Base-by-base conservation (phyloP, 2,888 invertebrate genomes). In the Agrotis puta region DNA sequence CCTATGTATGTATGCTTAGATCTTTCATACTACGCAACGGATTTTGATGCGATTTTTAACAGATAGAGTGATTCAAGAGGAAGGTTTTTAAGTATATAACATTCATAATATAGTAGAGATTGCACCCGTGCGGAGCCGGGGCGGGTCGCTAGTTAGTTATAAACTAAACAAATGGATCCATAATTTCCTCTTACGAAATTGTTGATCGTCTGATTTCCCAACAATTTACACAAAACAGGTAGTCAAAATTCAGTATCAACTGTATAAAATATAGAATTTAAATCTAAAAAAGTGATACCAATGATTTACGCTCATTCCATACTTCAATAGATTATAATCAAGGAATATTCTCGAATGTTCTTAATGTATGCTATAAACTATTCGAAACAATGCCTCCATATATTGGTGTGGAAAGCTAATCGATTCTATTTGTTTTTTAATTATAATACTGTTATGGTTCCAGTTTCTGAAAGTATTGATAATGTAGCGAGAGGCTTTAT, bases 311-410 rank as follows among this genome's bases (percentile, higher is more conserved):
- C 16, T 74, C 3, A 24, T 47, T 13, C 59, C 1, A 45, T 43
- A 66, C 50, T 39, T 56, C 14, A 61, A 48, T 53, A 61, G 58
- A 66, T 51, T 47, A 4, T 51, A 22, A 61, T 74, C 54, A 67
- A 56, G 47, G 43, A 75, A 65, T 50, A 47, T 14, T 64, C 53
- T 68, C 7, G 53, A 80, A 58, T 16, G 39, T 62, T 64, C 22
- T 62, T 24, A 61, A 50, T 45, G 47, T 0, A 45, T 14, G 24
- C 56, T 65, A 62, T 69, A 65, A 62, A 69, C 14, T 50, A 13
- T 20, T 63, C 7, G 2, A 54, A 61, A 80, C 64, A 78, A 78
- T 58, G 14, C 27, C 27, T 63, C 48, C 18, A 43, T 63, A 75
- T n/a, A 13, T 43, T 33, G 14, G 7, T 48, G 20, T 48, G 59